Base-by-base conservation (phyloP, 2,888 invertebrate genomes). In the Dryobota labecula region DNA sequence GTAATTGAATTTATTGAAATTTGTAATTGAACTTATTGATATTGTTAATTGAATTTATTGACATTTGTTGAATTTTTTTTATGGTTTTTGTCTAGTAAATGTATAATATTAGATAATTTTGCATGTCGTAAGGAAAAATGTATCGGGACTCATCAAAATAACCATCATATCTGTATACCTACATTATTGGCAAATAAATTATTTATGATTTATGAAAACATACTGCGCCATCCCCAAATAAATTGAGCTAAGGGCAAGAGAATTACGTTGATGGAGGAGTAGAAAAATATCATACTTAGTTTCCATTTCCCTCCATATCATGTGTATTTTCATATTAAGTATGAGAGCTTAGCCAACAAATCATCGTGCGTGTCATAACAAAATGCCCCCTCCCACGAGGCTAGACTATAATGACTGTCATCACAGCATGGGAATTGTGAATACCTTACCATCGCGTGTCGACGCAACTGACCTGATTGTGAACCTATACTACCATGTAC, bases 371-470 rank as follows among this genome's bases (percentile, higher is more conserved):
- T 70, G 51, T 53, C 5, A 60, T 20, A 71, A 38, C n/a, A 11
- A 27, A 24, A 57, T 33, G 38, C 20, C 41, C 33, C 41, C n/a
- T 5, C 15, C 24, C 15, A 41, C 18, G 2, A 56, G 3, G 15
- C 38, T 13, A 54, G 27, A 41, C 47, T 20, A 54, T 47, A 72
- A 73, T 63, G 47, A 20, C 54, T 43, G 18, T 36, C 41, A 36
- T 60, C 41, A 66, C 36, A 49, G 62, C 70, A 58, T 80, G 74
- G 74, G 72, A 78, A 80, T 56, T 67, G 61, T 68, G 62, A 76
- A 68, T 65, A 70, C 49, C 64, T 41, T 18, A 13, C 20, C 20
- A 45, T 76, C 65, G 73, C 70, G 80, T 80, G 76, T 13, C 36
- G 27, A 53, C 30, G 11, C 56, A 47, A 27, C 27, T 30, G 9